Percentiles rank a stretch among this genome's conserved stretches.
phyloP scores from a whole-genome alignment of 2,113 vertebrate species.

The Pterophyllum scalare region DNA sequence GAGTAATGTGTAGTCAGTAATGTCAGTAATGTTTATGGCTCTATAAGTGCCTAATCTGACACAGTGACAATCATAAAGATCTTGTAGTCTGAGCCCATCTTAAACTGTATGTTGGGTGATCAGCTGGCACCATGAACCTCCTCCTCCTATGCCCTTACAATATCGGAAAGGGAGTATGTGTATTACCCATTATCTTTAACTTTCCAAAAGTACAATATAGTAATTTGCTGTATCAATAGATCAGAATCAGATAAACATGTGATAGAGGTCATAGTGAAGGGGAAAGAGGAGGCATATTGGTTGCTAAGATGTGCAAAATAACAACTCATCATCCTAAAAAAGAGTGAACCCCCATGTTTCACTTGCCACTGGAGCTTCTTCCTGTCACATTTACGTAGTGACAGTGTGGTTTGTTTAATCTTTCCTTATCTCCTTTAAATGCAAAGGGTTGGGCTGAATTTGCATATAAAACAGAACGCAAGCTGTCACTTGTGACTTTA shows the following conservation, averaged over 20 bases:
- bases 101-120: too few species aligned
- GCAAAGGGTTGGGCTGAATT: slow-evolving; percentile 54
- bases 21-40: background rate
- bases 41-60: background rate
- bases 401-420: slow-evolving; percentile 61
- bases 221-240: slow-evolving; percentile 6
- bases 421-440: slow-evolving; percentile 55
- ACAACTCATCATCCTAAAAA: slow-evolving; percentile 4
- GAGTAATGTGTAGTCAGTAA: slow-evolving; percentile 3
- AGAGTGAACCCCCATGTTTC: slow-evolving; percentile 4
- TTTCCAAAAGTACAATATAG: background rate
- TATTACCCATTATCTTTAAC: background rate
- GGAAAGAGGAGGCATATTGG: background rate
- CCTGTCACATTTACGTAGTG: slow-evolving; percentile 39
- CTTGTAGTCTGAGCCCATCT: background rate
- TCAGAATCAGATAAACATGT: background rate
- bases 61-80: background rate
- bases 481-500: slow-evolving; percentile 62
- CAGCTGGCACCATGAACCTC: background rate
- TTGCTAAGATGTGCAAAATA: slow-evolving; percentile 41
- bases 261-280: slow-evolving; percentile 20
- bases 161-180: background rate
- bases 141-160: background rate
- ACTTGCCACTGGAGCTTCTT: slow-evolving; percentile 9
- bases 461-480: slow-evolving; percentile 60